These are phyloP conservation scores for Nephrotoma flavescens DNA, from an alignment of 2,888 invertebrate genomes.

Conservation along the genomic window DNA sequence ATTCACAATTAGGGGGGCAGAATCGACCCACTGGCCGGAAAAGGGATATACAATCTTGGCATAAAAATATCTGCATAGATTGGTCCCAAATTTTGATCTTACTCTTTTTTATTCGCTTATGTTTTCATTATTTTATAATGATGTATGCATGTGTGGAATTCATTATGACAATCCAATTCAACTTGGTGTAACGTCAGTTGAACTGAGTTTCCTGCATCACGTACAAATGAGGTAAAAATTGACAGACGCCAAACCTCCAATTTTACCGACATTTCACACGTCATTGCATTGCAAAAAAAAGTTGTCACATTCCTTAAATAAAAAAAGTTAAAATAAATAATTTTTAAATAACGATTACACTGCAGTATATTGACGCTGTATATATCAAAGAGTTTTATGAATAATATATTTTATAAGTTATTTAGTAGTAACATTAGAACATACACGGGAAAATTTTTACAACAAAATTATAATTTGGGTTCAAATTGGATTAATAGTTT, in stretches of 20 bases:
- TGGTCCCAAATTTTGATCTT: no score
- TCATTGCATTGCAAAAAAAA: background rate
- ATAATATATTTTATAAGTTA: background rate
- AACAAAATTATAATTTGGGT: background rate
- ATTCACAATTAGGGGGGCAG: no score
- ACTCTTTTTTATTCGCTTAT: no score
- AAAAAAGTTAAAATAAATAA: background rate
- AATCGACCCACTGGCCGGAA: no score
- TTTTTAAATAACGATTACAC: background rate
- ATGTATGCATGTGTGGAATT: no score
- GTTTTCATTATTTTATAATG: no score
- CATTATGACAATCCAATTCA: no score
- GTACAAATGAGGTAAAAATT: background rate
- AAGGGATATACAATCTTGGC: no score
- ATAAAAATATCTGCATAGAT: no score
- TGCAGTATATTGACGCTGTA: background rate
- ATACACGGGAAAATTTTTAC: background rate
- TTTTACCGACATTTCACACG: background rate
- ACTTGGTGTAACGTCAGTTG: no score
- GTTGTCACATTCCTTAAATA: background rate
- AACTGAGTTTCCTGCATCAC: background rate
- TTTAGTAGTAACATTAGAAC: background rate
- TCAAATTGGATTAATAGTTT: background rate
- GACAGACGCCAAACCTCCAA: background rate
- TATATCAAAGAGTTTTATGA: background rate